phyloP scores from a whole-genome alignment of 2,888 invertebrate species.

The Protodeltote pygarga region DNA sequence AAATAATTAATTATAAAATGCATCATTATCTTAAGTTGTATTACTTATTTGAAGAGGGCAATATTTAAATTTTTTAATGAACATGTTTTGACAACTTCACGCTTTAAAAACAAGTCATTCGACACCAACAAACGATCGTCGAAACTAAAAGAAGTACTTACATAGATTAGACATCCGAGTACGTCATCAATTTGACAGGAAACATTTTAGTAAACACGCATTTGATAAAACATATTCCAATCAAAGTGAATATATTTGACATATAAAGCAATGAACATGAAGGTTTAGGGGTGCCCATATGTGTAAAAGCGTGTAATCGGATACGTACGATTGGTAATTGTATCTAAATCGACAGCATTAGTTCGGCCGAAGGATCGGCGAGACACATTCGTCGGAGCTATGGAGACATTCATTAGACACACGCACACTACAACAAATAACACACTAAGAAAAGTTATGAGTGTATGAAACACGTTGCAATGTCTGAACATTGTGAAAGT shows the following conservation, averaged over 20 bases:
- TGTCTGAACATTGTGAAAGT: conserved; percentile 30
- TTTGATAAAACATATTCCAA: conserved; percentile 33
- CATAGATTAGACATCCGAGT: conserved; percentile 37
- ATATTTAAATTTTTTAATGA: neutral
- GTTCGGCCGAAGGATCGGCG: conserved; percentile 58
- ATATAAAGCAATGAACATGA: conserved; percentile 54
- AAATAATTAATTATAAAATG: no score
- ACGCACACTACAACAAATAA: conserved; percentile 49
- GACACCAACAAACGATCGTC: neutral
- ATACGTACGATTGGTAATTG: conserved; percentile 72
- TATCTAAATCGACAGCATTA: conserved; percentile 77
- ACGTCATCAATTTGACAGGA: conserved; percentile 39
- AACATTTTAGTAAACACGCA: conserved; percentile 17
- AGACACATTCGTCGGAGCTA: conserved; percentile 68
- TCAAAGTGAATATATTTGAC: conserved; percentile 43
- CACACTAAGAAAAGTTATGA: conserved; percentile 49
- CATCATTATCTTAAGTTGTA: neutral
- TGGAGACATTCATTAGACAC: conserved; percentile 76
- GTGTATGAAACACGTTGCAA: conserved; percentile 47
- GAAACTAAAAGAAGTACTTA: conserved; percentile 20
- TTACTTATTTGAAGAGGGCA: neutral
- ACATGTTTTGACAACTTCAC: neutral
- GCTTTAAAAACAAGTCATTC: neutral
- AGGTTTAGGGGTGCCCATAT: conserved; percentile 53
- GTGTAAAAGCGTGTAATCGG: conserved; percentile 63